phyloP scores from a whole-genome alignment of 1,140 invertebrate species.

The Chionoecetes opilio region DNA sequence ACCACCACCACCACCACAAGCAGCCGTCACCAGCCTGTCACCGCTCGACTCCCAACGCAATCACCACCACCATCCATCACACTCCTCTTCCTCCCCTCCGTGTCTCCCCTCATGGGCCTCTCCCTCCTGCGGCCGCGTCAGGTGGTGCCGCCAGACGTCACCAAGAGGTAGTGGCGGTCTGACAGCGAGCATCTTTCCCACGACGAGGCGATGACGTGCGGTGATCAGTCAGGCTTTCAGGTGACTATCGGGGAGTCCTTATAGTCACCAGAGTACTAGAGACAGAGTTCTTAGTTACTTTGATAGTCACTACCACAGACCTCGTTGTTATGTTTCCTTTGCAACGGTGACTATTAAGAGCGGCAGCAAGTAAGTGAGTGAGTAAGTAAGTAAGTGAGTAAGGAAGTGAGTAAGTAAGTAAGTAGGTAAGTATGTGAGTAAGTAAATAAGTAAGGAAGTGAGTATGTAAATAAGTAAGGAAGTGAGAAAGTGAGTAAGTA shows the following conservation, averaged over 20 bases:
- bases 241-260: not conserved
- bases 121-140: not conserved
- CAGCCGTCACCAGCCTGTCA: constrained; percentile 9
- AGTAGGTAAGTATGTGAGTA: too few relatives aligned
- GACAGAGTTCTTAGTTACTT: too few relatives aligned
- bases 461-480: too few relatives aligned
- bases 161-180: not conserved
- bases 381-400: too few relatives aligned
- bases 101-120: not conserved
- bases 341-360: too few relatives aligned
- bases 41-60: constrained; percentile 32
- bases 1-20: not conserved
- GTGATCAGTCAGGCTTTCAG: constrained; percentile 3
- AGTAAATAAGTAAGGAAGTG: too few relatives aligned
- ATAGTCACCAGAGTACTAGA: too few relatives aligned
- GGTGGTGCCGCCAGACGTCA: constrained; percentile 1
- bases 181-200: constrained; percentile 6
- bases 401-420: too few relatives aligned
- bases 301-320: too few relatives aligned
- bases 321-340: too few relatives aligned
- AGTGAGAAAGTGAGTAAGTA: too few relatives aligned
- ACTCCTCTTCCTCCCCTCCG: not conserved
- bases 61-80: constrained; percentile 35
- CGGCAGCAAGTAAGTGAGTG: too few relatives aligned
- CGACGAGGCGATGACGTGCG: not conserved